A percentile compares a stretch with the other conserved stretches of the same genome.
Conservation (phyloP, 2,113 vertebrate genomes). For the Nerophis ophidion region DNA sequence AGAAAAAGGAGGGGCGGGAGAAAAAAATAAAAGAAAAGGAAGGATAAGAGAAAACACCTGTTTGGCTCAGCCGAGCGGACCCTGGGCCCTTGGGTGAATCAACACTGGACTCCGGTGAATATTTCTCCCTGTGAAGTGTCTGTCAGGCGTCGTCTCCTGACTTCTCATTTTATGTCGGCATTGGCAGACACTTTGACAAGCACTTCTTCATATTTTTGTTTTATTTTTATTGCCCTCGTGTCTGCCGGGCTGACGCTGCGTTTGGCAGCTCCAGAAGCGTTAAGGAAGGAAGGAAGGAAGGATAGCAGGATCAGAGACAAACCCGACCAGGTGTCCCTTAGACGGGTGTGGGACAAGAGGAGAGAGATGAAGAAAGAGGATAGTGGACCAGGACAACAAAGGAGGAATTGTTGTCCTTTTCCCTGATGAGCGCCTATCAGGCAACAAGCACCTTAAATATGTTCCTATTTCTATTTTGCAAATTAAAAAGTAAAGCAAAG, state of each 20-base stretch:
- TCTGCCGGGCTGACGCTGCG: conserved; percentile 77
- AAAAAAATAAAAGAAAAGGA: conserved; percentile 33
- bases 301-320: conserved; percentile 76
- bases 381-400: conserved; percentile 27
- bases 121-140: conserved; percentile 72
- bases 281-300: conserved; percentile 55
- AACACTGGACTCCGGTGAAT: conserved; percentile 66
- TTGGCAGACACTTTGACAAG: conserved; percentile 93
- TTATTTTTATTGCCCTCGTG: conserved; percentile 88
- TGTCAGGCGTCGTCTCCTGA: conserved; percentile 57
- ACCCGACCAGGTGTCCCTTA: conserved; percentile 95
- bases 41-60: conserved; percentile 80
- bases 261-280: conserved; percentile 80
- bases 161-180: conserved; percentile 79
- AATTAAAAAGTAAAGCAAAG: too few species aligned
- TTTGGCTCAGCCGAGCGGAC: conserved; percentile 71
- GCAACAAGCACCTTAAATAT: too few species aligned
- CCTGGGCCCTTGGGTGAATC: conserved; percentile 66
- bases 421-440: too few species aligned
- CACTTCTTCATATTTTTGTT: conserved; percentile 85
- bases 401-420: too few species aligned
- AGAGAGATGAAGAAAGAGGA: conserved; percentile 17
- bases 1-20: conserved; percentile 47
- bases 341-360: conserved; percentile 69
- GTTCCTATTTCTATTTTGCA: too few species aligned